Evolutionary conservation across 2,888 invertebrate species (phyloP), one percentile per base, ranked within the genome.

Genomic region (Dasysyrphus albostriatus): DNA sequence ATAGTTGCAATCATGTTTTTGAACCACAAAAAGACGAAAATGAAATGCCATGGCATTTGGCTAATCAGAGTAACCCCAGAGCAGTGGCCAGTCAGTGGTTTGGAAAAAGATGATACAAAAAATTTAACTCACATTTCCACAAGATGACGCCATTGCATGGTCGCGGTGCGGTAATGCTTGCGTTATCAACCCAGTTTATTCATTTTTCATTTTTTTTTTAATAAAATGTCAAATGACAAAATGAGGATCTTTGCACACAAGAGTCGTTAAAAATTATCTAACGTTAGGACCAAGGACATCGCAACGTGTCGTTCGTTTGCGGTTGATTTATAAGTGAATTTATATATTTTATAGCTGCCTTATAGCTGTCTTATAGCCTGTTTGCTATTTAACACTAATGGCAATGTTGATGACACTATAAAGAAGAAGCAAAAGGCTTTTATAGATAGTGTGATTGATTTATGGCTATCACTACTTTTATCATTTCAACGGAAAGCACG

Each of bases 151-250:
- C 39, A 39, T 39, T 9, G 12, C 39, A 39, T 39, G 14, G 42
- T 42, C 4, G 3, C 14, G 14, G 24, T 2, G 24, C 24, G 14
- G 14, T 12, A 3, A 42, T 42, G 5, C 42, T 24, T 1, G 5
- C 14, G 0, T 5, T 14, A 42, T 3, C 42, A 42, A 12, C 19
- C 9, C 9, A 3, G 7, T 16, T 77, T 77, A 42, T 77, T 67
- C 72, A 73, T 34, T 34, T 34, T 34, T 34, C 24, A 24, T 83
- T 83, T 77, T 83, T 77, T 83, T 77, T 83, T 83, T 83, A 83
- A 83, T 83, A 83, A 83, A 83, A 83, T 77, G 83, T 77, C 83
- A 83, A 83, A 76, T 65, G 63, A 72, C 72, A 77, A 82, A 77
- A 77, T 77, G 77, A 58, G 77, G 73, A 61, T 83, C 73, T 77